phyloP scores from a whole-genome alignment of 2,113 vertebrate genomes.

The Bos indicus region DNA sequence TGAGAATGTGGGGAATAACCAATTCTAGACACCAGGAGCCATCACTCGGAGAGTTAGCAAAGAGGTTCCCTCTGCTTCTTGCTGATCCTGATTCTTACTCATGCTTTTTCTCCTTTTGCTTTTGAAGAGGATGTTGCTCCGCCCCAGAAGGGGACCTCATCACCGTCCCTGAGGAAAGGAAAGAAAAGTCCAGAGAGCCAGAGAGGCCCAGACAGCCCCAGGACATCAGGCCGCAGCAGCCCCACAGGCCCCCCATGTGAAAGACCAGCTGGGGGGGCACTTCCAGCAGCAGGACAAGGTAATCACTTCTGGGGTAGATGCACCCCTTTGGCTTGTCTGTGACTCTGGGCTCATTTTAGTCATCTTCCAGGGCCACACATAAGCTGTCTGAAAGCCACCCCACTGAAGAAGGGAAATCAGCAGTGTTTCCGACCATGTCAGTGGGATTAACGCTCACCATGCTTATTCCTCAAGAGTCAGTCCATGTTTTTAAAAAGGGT shows the following conservation, averaged over 20 bases:
- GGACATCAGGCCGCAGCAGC: not conserved
- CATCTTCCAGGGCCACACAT: not conserved
- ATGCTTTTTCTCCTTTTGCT: not conserved
- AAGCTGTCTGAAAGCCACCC: not conserved
- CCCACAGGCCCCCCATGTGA: not conserved
- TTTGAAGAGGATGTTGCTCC: constrained; percentile 44
- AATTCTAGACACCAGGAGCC: not conserved
- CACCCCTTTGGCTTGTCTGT: not conserved
- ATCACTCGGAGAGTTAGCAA: not conserved
- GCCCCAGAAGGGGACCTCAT: not conserved
- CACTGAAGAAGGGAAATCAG: not conserved
- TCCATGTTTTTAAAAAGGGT: not conserved
- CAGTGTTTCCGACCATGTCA: not conserved
- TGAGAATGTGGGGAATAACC: not conserved
- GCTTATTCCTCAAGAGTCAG: constrained; percentile 14
- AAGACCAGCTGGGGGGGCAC: constrained; percentile 6
- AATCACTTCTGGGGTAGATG: not conserved
- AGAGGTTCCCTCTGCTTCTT: not conserved
- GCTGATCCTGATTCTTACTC: not conserved
- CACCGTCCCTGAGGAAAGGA: not conserved
- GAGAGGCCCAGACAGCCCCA: constrained; percentile 62
- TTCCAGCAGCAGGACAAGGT: constrained; percentile 80
- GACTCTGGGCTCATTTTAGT: not conserved
- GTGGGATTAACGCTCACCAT: not conserved
- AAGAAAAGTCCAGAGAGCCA: constrained; percentile 67